phyloP scores from a whole-genome alignment of 2,888 invertebrate genomes.

The Gymnoscelis rufifasciata region DNA sequence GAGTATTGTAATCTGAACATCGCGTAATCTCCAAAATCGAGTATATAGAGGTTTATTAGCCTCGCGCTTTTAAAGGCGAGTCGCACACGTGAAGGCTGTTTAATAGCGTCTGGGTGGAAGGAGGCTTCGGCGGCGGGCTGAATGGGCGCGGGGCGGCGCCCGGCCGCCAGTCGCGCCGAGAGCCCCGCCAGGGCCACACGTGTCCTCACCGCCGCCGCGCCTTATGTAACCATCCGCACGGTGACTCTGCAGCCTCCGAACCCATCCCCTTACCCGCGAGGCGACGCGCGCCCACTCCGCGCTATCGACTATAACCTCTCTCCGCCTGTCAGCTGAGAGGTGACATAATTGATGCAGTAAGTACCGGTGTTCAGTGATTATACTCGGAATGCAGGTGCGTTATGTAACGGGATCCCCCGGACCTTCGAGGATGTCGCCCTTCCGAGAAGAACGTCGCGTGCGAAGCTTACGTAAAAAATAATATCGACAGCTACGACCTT shows the following conservation, averaged over 20 bases:
- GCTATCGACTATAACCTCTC: slow-evolving; percentile 45
- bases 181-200: slow-evolving; percentile 72
- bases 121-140: slow-evolving; percentile 49
- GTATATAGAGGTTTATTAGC: slow-evolving; percentile 61
- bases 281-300: slow-evolving; percentile 35
- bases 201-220: slow-evolving; percentile 64
- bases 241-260: slow-evolving; percentile 72
- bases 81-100: slow-evolving; percentile 67
- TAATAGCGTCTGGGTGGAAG: slow-evolving; percentile 64
- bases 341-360: slow-evolving; percentile 76
- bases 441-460: slow-evolving; percentile 34
- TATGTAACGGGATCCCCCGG: slow-evolving; percentile 59
- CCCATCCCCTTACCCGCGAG: slow-evolving; percentile 54
- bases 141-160: slow-evolving; percentile 72
- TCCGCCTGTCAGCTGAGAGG: slow-evolving; percentile 63
- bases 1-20: slow-evolving; percentile 33
- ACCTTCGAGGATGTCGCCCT: slow-evolving; percentile 31
- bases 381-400: slow-evolving; percentile 61
- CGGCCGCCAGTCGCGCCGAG: slow-evolving; percentile 69
- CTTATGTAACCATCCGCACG: slow-evolving; percentile 77
- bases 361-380: slow-evolving; percentile 62
- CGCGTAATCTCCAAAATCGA: slow-evolving; percentile 49
- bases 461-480: slow-evolving; percentile 32
- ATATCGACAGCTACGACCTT: slow-evolving; percentile 24
- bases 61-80: slow-evolving; percentile 45